These are phyloP conservation scores for Odontesthes bonariensis DNA, from an alignment of 2,113 vertebrate genomes.

Conservation along the genomic window DNA sequence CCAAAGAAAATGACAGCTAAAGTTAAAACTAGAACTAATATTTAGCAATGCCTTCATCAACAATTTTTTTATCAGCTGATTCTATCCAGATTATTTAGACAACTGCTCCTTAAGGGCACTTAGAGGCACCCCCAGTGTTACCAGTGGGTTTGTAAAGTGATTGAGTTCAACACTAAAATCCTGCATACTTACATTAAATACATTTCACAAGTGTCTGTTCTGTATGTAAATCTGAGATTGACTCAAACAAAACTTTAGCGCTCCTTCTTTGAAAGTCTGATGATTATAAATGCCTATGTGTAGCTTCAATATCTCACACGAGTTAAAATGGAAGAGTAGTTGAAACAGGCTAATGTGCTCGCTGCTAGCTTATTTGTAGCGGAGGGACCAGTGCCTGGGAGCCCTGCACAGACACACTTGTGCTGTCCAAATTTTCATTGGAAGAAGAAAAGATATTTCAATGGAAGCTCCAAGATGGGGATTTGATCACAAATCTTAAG, in stretches of 20 bases:
- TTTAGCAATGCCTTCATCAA: slow-evolving; percentile 20
- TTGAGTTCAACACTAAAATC: slow-evolving; percentile 10
- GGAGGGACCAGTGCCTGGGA: not conserved
- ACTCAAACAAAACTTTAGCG: not conserved
- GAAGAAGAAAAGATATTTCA: not conserved
- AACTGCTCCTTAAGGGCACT: slow-evolving; percentile 49
- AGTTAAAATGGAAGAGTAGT: slow-evolving; percentile 18
- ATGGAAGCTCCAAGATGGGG: slow-evolving; percentile 25
- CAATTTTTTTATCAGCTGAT: slow-evolving; percentile 3
- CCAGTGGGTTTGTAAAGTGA: slow-evolving; percentile 16
- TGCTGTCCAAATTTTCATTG: not conserved
- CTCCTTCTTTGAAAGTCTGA: slow-evolving; percentile 3
- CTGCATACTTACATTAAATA: slow-evolving; percentile 1
- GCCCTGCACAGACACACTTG: not conserved
- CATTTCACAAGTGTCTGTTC: not conserved
- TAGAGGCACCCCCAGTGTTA: slow-evolving; percentile 31
- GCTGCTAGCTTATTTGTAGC: slow-evolving; percentile 24
- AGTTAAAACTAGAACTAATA: slow-evolving; percentile 16
- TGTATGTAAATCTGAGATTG: not conserved
- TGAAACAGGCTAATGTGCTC: slow-evolving; percentile 9
- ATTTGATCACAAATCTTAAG: slow-evolving; percentile 13
- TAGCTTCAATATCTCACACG: not conserved
- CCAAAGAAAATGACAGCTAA: slow-evolving; percentile 18
- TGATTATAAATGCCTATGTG: not conserved
- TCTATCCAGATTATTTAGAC: slow-evolving; percentile 3